Conservation (phyloP, 1,140 invertebrate genomes). For the Drosophila nasuta region DNA sequence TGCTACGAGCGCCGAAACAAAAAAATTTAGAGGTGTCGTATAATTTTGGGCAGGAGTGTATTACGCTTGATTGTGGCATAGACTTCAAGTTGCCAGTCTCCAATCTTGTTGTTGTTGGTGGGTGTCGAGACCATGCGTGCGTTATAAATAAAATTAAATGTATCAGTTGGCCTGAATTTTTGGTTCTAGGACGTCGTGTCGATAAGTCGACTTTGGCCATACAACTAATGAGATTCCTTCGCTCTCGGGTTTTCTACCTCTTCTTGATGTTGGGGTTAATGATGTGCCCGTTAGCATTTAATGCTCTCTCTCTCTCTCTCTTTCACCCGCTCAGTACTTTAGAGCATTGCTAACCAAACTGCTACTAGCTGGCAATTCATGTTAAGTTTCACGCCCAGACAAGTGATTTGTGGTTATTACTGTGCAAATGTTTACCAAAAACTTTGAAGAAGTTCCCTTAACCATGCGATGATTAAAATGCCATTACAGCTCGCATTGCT, state of each 20-base stretch:
- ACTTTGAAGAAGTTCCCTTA: constrained; percentile 24
- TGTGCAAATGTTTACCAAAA: constrained; percentile 34
- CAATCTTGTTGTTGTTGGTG: not conserved
- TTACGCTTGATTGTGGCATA: constrained; percentile 55
- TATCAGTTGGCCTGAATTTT: constrained; percentile 72
- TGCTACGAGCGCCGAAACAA: no score
- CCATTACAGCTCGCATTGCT: constrained; percentile 22
- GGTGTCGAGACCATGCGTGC: constrained; percentile 63
- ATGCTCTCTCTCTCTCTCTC: constrained; percentile 25
- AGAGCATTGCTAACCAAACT: constrained; percentile 27
- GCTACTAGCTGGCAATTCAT: not conserved
- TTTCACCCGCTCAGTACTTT: constrained; percentile 27
- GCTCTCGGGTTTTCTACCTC: not conserved
- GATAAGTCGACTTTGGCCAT: constrained; percentile 63
- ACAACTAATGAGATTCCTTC: constrained; percentile 66
- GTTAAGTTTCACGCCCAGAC: constrained; percentile 32
- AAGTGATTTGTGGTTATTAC: constrained; percentile 50
- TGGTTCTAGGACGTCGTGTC: constrained; percentile 43
- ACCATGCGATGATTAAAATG: constrained; percentile 27
- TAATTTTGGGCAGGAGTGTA: no score
- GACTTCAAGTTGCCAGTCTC: constrained; percentile 13
- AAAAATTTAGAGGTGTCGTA: no score
- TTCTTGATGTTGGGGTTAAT: constrained; percentile 56
- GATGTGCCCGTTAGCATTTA: constrained; percentile 70
- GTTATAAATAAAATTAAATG: constrained; percentile 84